Percentiles rank a stretch among this genome's conserved stretches.
phyloP scores from a whole-genome alignment of 2,797 vertebrate species.

The Xiphophorus birchmanni region DNA sequence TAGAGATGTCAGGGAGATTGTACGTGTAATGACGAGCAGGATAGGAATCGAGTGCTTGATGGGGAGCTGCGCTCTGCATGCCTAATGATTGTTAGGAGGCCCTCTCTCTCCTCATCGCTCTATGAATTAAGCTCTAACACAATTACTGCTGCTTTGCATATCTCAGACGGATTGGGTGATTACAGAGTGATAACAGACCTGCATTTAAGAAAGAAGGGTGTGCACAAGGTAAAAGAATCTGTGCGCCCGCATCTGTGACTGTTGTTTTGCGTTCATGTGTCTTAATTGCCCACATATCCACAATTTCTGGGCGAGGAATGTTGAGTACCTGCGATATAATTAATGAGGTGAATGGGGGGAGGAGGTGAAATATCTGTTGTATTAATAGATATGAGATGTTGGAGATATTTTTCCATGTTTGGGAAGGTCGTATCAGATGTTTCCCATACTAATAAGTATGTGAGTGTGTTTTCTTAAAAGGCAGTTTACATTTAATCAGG shows the following conservation, averaged over 20 bases:
- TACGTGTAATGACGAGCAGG: constrained; percentile 69
- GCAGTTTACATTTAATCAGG: constrained; percentile 24
- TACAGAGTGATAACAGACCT: constrained; percentile 77
- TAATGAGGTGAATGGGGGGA: constrained; percentile 49
- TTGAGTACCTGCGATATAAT: constrained; percentile 54
- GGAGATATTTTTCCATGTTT: constrained; percentile 29
- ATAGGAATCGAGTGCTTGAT: constrained; percentile 67
- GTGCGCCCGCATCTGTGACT: not conserved
- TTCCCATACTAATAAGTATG: constrained; percentile 42
- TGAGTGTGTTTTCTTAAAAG: constrained; percentile 37
- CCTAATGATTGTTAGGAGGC: constrained; percentile 71
- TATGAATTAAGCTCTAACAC: constrained; percentile 77
- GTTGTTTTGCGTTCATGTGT: not conserved
- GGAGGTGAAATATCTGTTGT: constrained; percentile 30
- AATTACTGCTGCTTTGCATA: constrained; percentile 81
- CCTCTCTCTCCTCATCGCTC: constrained; percentile 61
- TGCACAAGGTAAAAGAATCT: constrained; percentile 29
- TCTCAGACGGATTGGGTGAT: constrained; percentile 80
- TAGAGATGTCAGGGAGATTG: constrained; percentile 68
- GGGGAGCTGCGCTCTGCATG: constrained; percentile 72
- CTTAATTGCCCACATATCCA: not conserved
- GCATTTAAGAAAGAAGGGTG: constrained; percentile 61
- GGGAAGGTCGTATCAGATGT: constrained; percentile 52
- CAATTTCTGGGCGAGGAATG: constrained; percentile 42
- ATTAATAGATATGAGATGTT: constrained; percentile 16